phyloP scores from a whole-genome alignment of 1,140 invertebrate genomes.

The Eriosoma lanigerum region DNA sequence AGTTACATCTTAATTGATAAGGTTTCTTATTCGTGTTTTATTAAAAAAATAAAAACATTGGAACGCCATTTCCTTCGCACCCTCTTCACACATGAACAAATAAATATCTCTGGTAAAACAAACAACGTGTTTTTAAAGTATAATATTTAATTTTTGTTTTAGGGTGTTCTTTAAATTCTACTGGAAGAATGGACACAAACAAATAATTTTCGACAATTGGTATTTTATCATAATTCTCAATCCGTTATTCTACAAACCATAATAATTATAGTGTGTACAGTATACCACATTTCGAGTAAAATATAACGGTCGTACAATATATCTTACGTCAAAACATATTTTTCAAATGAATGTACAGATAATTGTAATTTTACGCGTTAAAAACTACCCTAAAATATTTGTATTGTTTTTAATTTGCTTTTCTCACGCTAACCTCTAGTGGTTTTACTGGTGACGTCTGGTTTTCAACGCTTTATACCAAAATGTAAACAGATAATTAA shows the following conservation, averaged over 20 bases:
- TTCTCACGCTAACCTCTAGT: slow-evolving; percentile 12
- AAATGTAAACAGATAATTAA: not conserved
- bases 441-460: not conserved
- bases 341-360: not conserved
- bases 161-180: not conserved
- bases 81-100: too few relatives aligned
- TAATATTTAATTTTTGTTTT: not conserved
- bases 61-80: too few relatives aligned
- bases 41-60: too few relatives aligned
- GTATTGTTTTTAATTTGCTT: not conserved
- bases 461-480: not conserved
- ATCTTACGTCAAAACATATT: slow-evolving; percentile 13
- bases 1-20: too few relatives aligned
- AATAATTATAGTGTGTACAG: not conserved
- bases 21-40: too few relatives aligned
- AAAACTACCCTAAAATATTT: slow-evolving; percentile 10
- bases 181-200: not conserved
- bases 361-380: not conserved
- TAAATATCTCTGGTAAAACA: too few relatives aligned
- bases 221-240: not conserved
- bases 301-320: not conserved
- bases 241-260: not conserved
- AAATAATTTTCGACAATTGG: slow-evolving; percentile 12
- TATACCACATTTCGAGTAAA: not conserved
- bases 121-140: not conserved